phyloP scores from a whole-genome alignment of 2,797 vertebrate genomes.

The Neosalanx taihuensis region DNA sequence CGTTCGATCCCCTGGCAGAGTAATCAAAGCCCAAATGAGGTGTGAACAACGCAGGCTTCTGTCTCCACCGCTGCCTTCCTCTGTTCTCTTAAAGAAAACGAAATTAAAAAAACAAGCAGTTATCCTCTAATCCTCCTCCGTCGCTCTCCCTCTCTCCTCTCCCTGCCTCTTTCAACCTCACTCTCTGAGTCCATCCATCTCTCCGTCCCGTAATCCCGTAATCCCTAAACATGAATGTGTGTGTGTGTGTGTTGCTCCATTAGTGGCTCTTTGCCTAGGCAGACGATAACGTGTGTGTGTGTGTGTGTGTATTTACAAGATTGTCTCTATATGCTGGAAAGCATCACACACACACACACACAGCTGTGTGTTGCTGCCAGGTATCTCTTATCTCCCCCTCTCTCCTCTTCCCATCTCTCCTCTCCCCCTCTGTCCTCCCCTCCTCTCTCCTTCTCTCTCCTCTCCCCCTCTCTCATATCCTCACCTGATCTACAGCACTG shows the following conservation, averaged over 20 bases:
- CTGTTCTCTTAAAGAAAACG: too few species aligned
- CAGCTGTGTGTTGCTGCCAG: not conserved
- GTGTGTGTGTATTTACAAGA: not conserved
- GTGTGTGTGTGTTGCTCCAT: not conserved
- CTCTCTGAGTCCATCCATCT: not conserved
- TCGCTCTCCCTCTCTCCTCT: not conserved
- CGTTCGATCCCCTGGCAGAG: too few species aligned
- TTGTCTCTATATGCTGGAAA: not conserved
- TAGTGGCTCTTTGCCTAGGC: not conserved
- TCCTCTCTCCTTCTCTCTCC: not conserved
- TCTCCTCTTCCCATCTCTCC: not conserved
- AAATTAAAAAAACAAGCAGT: too few species aligned
- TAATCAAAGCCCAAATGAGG: too few species aligned
- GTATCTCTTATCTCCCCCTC: not conserved
- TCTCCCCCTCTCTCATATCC: constrained; percentile 17
- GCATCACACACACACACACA: not conserved
- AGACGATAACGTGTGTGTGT: not conserved
- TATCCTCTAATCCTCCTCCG: not conserved
- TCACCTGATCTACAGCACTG: constrained; percentile 18
- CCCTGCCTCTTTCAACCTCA: not conserved
- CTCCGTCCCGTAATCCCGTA: not conserved
- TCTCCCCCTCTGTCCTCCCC: not conserved
- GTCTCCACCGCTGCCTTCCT: too few species aligned
- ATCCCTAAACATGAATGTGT: too few species aligned
- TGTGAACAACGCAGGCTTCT: too few species aligned